Evolutionary conservation across 2,797 vertebrate species (phyloP).

Genomic region (Amazona finschi): DNA sequence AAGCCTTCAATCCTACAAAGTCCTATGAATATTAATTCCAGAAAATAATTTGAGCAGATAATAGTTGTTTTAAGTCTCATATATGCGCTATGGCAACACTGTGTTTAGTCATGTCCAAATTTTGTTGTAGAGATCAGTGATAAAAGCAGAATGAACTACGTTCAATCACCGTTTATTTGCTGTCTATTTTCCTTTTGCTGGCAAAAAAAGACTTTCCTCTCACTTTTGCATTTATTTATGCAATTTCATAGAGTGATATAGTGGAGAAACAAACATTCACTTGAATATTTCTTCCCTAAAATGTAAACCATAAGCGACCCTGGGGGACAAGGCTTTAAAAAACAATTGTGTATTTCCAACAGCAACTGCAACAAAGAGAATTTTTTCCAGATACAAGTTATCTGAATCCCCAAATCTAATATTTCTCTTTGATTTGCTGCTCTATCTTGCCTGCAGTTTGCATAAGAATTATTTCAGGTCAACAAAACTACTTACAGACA

Average conservation of each 20-base stretch:
- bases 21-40: neutral
- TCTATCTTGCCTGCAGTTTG: neutral
- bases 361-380: neutral
- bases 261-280: neutral
- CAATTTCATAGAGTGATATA: neutral
- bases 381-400: neutral
- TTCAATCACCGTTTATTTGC: neutral
- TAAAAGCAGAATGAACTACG: neutral
- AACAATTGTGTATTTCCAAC: neutral
- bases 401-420: constrained; percentile 1
- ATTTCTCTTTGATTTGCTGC: neutral
- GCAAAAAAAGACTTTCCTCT: neutral
- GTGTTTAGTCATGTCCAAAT: neutral
- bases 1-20: neutral
- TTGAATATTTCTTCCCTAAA: constrained; percentile 15
- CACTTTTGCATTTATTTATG: constrained; percentile 2
- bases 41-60: neutral
- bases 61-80: neutral
- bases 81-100: neutral
- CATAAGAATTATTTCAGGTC: constrained; percentile 1
- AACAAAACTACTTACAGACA: neutral
- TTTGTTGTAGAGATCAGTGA: neutral
- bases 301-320: neutral
- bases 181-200: neutral
- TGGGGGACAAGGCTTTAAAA: neutral